Evolutionary conservation across 2,888 invertebrate genomes (phyloP), one percentile per base, ranked within the genome.

Genomic region (Phortica magna): DNA sequence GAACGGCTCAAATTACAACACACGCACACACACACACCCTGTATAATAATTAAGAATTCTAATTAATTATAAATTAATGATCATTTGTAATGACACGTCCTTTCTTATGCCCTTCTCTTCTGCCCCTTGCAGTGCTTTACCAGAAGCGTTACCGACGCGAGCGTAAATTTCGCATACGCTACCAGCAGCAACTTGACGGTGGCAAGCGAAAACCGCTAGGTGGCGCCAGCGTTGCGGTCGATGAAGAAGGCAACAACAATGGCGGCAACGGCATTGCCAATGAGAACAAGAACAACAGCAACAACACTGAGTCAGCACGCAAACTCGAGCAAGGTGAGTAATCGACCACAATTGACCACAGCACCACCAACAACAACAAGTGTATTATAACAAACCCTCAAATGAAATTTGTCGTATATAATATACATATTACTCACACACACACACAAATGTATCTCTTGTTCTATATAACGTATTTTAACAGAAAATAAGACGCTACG

Each of bases 111-210:
- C 74, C 68, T 42, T 14, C 19, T 59, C 12, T 74, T n/a, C 53
- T 67, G 19, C 19, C 71, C 9, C 4, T 81, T 93, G 22, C 94
- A 98, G 98, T 96, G 80, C 93, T 96, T 91, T 97, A 96, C 92
- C 97, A 98, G 92, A 98, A 98, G 92, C 95, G 97, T 80, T 94
- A 97, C 93, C 96, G 97, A 93, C 96, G 96, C 89, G 98, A 98
- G 91, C 94, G 96, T 83, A 95, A 96, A 91, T 95, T 95, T 80
- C 94, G 97, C 87, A 95, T 96, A 90, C 94, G 96, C 85, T 94
- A 97, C 76, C 97, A 98, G 89, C 97, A 97, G 83, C 97, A 97
- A 90, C 92, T 98, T 80, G 97, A 97, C 91, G 93, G 95, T 84
- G 93, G 95, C 86, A 97, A 96, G 14, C 31, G 55, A 31, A 75